Conservation (phyloP, 2,888 invertebrate genomes). For the Oeneis ivallda region DNA sequence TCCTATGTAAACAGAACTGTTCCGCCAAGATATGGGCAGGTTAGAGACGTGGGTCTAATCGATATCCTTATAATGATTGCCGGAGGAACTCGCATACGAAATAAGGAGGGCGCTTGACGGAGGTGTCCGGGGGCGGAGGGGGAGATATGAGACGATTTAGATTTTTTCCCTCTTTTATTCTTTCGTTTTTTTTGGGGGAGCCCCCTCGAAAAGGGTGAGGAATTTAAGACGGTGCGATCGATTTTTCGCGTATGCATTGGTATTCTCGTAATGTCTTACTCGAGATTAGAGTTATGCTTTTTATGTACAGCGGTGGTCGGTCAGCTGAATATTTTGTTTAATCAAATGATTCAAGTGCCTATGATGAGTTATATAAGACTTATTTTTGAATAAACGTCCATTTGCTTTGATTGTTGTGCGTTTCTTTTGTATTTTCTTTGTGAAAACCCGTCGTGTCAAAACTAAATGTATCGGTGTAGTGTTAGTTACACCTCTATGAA, state of each 20-base stretch:
- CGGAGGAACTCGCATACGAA: slow-evolving; percentile 82
- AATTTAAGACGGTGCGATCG: slow-evolving; percentile 81
- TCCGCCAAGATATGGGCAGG: slow-evolving; percentile 77
- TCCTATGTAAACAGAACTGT: slow-evolving; percentile 68
- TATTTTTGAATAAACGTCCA: slow-evolving; percentile 10
- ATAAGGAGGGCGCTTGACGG: slow-evolving; percentile 80
- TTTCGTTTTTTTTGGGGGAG: slow-evolving; percentile 81
- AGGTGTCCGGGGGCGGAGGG: slow-evolving; percentile 71
- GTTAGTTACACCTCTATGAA: not conserved
- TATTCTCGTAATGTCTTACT: slow-evolving; percentile 81
- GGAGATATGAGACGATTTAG: slow-evolving; percentile 82
- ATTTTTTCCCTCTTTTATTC: slow-evolving; percentile 82
- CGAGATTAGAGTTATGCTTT: slow-evolving; percentile 78
- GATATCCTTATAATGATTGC: slow-evolving; percentile 83
- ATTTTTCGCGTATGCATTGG: slow-evolving; percentile 82
- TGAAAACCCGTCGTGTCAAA: slow-evolving; percentile 10
- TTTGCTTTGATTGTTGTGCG: slow-evolving; percentile 7
- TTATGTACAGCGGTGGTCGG: slow-evolving; percentile 42
- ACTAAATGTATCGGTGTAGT: slow-evolving; percentile 2
- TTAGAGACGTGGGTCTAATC: slow-evolving; percentile 79
- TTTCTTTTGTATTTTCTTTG: slow-evolving; percentile 9
- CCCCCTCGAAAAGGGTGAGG: slow-evolving; percentile 81
- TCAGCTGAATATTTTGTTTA: slow-evolving; percentile 26
- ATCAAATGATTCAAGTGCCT: slow-evolving; percentile 31
- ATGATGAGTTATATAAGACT: slow-evolving; percentile 12